Base-by-base conservation (phyloP, 1,140 invertebrate genomes). In the Latrodectus geometricus region DNA sequence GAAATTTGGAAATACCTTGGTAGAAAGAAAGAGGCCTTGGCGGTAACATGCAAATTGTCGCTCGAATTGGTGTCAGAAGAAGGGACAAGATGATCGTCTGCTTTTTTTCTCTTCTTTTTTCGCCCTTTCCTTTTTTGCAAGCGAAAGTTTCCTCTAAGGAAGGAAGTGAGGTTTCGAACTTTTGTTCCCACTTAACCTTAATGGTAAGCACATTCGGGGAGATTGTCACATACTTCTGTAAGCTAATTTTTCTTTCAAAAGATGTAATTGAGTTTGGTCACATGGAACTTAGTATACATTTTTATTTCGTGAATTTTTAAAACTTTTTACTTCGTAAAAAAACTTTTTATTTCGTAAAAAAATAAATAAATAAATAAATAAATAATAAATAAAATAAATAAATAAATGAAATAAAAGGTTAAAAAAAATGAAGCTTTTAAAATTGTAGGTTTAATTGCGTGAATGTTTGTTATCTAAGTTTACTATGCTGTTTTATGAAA, bases 151-250 rank as follows among this genome's bases (percentile, higher is more conserved):
- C 78, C 78, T 70, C 73, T 3, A 54, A 73, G 69, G 80, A 48
- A 82, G 80, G 80, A 82, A 82, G 68, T 80, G 35, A 70, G 50
- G 52, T 73, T 82, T 52, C 35, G 70, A 72, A 73, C 52, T 73
- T 61, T 82, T 49, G 80, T 56, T 73, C 50, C 23, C 21, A 48
- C 65, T 65, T 73, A 73, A 73, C 70, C 70, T 61, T 61, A 61
- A 14, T 61, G 8, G 11, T 4, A 61, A 17, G 17, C 54, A 14
- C 11, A 61, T 61, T 17, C 54, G 3, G 0, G 54, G 11, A 61
- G 11, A 11, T 4, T 61, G 54, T 17, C 17, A 17, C 54, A 61
- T 61, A 17, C 54, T 11, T 61, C 0, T 4, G 17, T 61, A 4
- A 17, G 54, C 54, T 61, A 61, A 61, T 61, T 61, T 61, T 8